Evolutionary conservation across 2,797 vertebrate species (phyloP), one percentile per base, ranked within the genome.

Genomic region (Remorina albescens): DNA sequence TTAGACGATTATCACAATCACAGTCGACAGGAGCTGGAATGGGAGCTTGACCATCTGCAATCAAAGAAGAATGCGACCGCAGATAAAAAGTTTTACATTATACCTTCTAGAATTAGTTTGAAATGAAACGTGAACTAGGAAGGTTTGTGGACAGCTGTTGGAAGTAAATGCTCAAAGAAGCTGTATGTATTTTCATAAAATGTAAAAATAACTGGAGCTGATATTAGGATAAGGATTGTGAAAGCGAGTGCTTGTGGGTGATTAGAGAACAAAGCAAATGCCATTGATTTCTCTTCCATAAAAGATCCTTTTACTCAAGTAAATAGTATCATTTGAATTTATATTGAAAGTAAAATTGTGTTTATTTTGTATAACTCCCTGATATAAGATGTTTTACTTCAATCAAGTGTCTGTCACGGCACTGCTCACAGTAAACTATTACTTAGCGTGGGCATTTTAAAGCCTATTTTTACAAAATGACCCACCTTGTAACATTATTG

Each of bases 381-480:
- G 28, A 68, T 49, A 58, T 60, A 15, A 37, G 26, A 68, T 39
- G 49, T 67, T 78, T 42, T 7, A 49, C 42, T 58, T 71, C 34
- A 56, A 46, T 65, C 23, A 26, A 21, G 21, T 55, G 25, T 67
- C 39, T 46, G 25, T 36, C 57, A 10, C 3, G 0, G 18, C 54
- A 30, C 25, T 0, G 41, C 66, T 37, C 54, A 34, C 47, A 67
- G 77, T 34, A 26, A 69, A 63, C n/a, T 72, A 10, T 58, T 39
- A n/a, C 26, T 13, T 50, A 12, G 23, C 59, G 23, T 32, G 68
- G 39, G 19, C 37, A 55, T 56, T 41, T 63, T 53, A 26, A 63
- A 54, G 41, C 23, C 21, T 53, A 42, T 69, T 62, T 58, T 73
- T 64, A 37, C 34, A 69, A 50, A 37, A 57, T 44, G 36, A 54